phyloP scores from a whole-genome alignment of 2,888 invertebrate genomes.

The Drosophila subquinaria region DNA sequence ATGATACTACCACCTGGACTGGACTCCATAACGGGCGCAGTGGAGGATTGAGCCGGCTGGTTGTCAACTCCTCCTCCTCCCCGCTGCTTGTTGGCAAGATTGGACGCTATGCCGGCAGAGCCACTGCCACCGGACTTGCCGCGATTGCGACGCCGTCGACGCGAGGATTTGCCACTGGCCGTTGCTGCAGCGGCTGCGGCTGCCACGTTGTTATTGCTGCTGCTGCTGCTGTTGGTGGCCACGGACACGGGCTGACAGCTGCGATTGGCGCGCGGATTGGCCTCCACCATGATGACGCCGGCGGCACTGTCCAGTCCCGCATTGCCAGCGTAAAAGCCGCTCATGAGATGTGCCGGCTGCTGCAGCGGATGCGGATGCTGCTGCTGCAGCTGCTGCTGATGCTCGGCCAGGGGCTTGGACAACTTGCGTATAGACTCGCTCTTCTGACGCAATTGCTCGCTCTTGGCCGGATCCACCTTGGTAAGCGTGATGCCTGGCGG shows the following conservation, averaged over 20 bases:
- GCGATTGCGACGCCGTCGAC: conserved; percentile 83
- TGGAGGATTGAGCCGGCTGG: conserved; percentile 19
- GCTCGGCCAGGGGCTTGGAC: conserved; percentile 77
- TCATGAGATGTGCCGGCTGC: conserved; percentile 52
- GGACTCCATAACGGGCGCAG: conserved; percentile 51
- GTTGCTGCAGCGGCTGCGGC: conserved; percentile 70
- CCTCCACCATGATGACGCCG: conserved; percentile 85
- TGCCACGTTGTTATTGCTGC: conserved; percentile 51
- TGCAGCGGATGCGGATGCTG: conserved; percentile 53
- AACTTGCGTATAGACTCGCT: conserved; percentile 85
- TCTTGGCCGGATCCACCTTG: conserved; percentile 88
- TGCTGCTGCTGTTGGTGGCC: conserved; percentile 3
- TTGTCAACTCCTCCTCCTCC: conserved; percentile 1
- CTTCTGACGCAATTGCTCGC: conserved; percentile 84
- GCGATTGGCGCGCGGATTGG: conserved; percentile 71
- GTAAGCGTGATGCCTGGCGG: conserved; percentile 94
- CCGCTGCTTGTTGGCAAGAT: conserved; percentile 49
- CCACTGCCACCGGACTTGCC: conserved; percentile 69
- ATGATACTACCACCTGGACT: conserved; percentile 88
- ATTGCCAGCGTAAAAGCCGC: conserved; percentile 55
- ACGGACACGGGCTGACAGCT: conserved; percentile 40
- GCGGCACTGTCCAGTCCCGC: conserved; percentile 71
- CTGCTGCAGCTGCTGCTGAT: conserved; percentile 49
- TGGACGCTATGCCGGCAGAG: conserved; percentile 30
- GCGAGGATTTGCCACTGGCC: conserved; percentile 77